Conservation (phyloP, 2,888 invertebrate genomes). For the Galerucella calmariensis region DNA sequence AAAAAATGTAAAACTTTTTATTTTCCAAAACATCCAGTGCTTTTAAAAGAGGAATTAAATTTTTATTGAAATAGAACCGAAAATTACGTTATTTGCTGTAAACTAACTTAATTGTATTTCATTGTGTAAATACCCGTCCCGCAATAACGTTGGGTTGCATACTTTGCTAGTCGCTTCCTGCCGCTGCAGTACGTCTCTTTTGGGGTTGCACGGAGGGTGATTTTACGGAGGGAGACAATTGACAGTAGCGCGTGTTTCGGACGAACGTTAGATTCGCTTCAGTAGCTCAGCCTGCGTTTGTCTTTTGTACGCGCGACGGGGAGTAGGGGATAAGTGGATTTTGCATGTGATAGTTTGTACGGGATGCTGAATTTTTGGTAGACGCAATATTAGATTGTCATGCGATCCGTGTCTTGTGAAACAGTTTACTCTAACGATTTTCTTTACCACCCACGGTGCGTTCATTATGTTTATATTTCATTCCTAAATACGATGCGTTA, state of each 20-base stretch:
- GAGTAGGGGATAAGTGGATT: conserved; percentile 40
- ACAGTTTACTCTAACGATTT: neutral
- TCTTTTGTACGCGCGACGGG: conserved; percentile 38
- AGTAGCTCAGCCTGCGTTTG: conserved; percentile 37
- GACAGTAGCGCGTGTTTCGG: conserved; percentile 44
- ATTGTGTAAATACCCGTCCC: conserved; percentile 20
- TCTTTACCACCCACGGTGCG: neutral
- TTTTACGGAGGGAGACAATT: conserved; percentile 49
- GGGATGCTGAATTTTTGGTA: conserved; percentile 26
- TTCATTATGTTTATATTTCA: neutral
- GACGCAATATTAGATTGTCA: conserved; percentile 9
- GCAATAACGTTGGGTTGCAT: conserved; percentile 27
- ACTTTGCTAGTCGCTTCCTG: conserved; percentile 41
- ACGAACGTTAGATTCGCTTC: conserved; percentile 48
- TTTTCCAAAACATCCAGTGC: no score
- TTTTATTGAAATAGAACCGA: neutral
- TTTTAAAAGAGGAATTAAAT: neutral
- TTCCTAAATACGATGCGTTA: no score
- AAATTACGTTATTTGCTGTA: conserved; percentile 3
- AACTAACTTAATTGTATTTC: conserved; percentile 16
- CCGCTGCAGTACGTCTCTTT: conserved; percentile 48
- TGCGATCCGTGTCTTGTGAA: conserved; percentile 5
- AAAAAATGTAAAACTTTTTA: no score
- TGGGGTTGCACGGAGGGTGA: conserved; percentile 60
- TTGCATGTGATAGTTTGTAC: conserved; percentile 33